Evolutionary conservation across 2,888 invertebrate species (phyloP).

Genomic region (Candidula unifasciata): DNA sequence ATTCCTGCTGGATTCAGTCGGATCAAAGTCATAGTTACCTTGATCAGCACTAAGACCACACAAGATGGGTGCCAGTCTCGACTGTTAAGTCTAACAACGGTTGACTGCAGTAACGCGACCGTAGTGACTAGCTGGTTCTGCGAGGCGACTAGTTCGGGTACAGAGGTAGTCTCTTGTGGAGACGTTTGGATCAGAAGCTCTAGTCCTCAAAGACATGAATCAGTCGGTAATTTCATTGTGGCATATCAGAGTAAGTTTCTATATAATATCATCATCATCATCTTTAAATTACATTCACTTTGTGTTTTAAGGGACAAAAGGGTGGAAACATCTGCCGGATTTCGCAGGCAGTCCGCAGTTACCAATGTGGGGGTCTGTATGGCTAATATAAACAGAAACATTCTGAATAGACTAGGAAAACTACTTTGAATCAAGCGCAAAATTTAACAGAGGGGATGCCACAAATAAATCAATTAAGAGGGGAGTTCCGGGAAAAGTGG

Average conservation of each 20-base stretch:
- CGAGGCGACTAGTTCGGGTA: constrained; percentile 44
- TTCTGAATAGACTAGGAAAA: no score
- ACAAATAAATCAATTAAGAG: no score
- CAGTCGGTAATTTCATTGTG: constrained; percentile 55
- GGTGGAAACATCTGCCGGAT: no score
- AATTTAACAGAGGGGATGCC: no score
- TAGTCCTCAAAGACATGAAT: constrained; percentile 42
- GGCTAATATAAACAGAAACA: no score
- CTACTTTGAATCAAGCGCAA: no score
- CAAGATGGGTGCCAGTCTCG: not conserved
- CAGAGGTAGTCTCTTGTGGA: constrained; percentile 53
- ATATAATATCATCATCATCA: not conserved
- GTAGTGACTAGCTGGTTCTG: constrained; percentile 46
- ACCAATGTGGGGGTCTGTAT: no score
- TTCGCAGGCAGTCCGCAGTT: no score
- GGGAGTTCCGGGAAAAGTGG: no score
- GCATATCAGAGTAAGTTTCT: constrained; percentile 52
- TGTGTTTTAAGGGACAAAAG: no score
- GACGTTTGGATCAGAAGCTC: constrained; percentile 50
- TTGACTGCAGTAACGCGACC: constrained; percentile 42
- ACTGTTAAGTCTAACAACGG: constrained; percentile 33
- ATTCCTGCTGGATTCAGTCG: not conserved
- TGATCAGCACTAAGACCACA: not conserved
- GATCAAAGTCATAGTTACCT: not conserved
- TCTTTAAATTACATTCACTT: no score